These are phyloP conservation scores for Campoletis raptor DNA, from an alignment of 2,888 invertebrate genomes.

Conservation along the genomic window DNA sequence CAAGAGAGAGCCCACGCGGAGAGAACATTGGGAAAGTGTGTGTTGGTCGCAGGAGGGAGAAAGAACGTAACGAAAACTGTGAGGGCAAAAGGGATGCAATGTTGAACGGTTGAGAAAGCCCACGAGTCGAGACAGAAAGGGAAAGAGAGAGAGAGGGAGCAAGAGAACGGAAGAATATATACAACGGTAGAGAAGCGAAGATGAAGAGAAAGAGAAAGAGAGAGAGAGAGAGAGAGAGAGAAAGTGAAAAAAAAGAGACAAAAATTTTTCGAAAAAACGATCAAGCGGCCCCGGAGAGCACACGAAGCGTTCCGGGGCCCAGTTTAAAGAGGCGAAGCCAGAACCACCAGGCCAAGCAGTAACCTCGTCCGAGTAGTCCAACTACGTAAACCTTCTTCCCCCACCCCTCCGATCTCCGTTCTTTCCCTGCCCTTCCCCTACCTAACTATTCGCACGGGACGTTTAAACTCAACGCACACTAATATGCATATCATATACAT, in stretches of 20 bases:
- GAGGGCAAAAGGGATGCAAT: conserved; percentile 45
- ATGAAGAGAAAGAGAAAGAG: conserved; percentile 15
- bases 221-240: conserved; percentile 33
- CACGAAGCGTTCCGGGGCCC: conserved; percentile 72
- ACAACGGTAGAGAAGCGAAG: conserved; percentile 24
- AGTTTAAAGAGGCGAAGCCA: conserved; percentile 72
- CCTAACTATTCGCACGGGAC: conserved; percentile 26
- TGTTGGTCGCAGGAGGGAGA: conserved; percentile 19
- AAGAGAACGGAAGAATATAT: conserved; percentile 16
- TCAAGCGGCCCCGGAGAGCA: conserved; percentile 67
- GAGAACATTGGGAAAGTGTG: conserved; percentile 64
- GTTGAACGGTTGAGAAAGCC: conserved; percentile 33
- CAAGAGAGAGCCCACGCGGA: conserved; percentile 30
- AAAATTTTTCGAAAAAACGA: conserved; percentile 71
- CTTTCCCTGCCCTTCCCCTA: conserved; percentile 8
- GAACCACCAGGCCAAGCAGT: conserved; percentile 43
- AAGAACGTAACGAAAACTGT: conserved; percentile 31
- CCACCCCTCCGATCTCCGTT: background rate
- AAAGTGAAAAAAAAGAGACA: conserved; percentile 32
- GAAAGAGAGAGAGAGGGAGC: conserved; percentile 30
- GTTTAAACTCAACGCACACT: conserved; percentile 52
- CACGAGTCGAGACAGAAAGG: conserved; percentile 2
- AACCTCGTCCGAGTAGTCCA: conserved; percentile 55
- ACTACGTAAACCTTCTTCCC: conserved; percentile 54
- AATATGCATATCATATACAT: conserved; percentile 1